Percentiles rank a stretch among this genome's conserved stretches.
Conservation (phyloP, 2,888 invertebrate genomes). For the Stegophylla sp. region DNA sequence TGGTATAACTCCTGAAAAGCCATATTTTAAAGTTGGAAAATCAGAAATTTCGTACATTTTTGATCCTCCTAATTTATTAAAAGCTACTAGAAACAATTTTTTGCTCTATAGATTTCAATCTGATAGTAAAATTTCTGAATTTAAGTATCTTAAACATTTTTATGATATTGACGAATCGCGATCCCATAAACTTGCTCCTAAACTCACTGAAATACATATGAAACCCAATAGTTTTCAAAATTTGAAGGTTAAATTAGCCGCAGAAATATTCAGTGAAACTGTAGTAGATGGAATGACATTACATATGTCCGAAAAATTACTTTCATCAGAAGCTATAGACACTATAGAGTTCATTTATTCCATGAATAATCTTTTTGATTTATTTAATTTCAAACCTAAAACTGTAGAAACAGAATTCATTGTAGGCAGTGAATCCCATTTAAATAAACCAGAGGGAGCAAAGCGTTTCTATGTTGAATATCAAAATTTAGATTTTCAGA, state of each 20-base stretch:
- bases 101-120: not conserved
- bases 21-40: not conserved
- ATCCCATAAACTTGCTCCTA: no score
- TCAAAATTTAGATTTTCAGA: not conserved
- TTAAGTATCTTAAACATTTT: not conserved
- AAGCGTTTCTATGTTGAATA: not conserved
- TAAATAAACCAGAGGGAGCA: not conserved
- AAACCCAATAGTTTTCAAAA: no score
- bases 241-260: no score
- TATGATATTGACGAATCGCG: not conserved
- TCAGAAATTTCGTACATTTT: not conserved
- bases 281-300: no score
- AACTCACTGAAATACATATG: no score
- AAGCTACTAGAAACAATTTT: not conserved
- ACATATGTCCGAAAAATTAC: no score
- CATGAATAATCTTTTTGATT: no score
- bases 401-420: not conserved
- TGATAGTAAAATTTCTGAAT: not conserved
- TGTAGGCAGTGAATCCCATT: not conserved
- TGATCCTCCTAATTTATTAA: not conserved
- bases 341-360: no score
- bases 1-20: not conserved
- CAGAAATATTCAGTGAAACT: no score
- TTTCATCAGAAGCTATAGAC: no score
- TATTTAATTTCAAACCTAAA: no score